These are phyloP conservation scores for Lindbergichthys nudifrons DNA, from an alignment of 2,797 vertebrate genomes.

Conservation along the genomic window DNA sequence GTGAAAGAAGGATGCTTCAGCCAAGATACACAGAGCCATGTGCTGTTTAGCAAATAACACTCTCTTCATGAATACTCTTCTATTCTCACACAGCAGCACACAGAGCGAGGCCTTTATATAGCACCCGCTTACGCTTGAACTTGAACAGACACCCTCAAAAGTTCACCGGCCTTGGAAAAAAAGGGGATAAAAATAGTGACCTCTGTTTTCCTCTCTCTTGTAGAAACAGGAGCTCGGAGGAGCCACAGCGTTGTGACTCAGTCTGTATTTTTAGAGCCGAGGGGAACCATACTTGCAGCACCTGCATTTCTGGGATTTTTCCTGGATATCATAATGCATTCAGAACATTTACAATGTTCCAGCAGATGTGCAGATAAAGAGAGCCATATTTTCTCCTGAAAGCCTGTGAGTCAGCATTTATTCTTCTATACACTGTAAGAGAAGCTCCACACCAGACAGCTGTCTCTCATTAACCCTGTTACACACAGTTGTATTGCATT, in stretches of 20 bases:
- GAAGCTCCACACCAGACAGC: not conserved
- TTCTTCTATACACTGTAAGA: not conserved
- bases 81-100: slow-evolving; percentile 60
- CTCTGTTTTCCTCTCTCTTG: slow-evolving; percentile 61
- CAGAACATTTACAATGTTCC: slow-evolving; percentile 31
- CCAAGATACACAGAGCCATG: slow-evolving; percentile 56
- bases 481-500: slow-evolving; percentile 16
- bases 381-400: slow-evolving; percentile 8
- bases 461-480: too few species aligned
- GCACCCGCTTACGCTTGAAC: slow-evolving; percentile 54
- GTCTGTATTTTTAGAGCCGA: slow-evolving; percentile 57
- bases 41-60: slow-evolving; percentile 46
- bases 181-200: slow-evolving; percentile 69
- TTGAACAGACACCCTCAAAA: slow-evolving; percentile 52
- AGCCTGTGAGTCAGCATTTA: slow-evolving; percentile 26
- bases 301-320: slow-evolving; percentile 56
- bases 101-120: slow-evolving; percentile 72
- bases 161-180: slow-evolving; percentile 66
- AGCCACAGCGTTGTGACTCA: slow-evolving; percentile 42
- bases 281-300: slow-evolving; percentile 37
- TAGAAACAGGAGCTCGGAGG: slow-evolving; percentile 51
- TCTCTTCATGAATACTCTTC: slow-evolving; percentile 64
- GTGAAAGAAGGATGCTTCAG: slow-evolving; percentile 42
- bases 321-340: slow-evolving; percentile 19
- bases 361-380: slow-evolving; percentile 35